phyloP scores from a whole-genome alignment of 2,797 vertebrate genomes.

The Hippoglossus hippoglossus region DNA sequence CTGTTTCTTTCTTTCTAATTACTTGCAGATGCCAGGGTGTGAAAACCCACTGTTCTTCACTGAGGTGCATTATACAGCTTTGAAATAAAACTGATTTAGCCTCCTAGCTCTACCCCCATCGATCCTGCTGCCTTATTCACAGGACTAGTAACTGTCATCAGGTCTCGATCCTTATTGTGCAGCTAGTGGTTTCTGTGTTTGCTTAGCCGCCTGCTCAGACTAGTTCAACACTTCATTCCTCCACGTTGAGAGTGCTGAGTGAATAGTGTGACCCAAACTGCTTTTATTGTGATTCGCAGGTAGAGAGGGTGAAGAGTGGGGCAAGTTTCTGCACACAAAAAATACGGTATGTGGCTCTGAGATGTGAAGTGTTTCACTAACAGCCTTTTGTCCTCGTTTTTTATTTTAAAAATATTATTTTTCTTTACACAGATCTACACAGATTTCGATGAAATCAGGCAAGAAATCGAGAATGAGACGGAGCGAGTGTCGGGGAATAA shows the following conservation, averaged over 20 bases:
- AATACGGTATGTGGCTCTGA: conserved; percentile 87
- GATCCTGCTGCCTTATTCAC: conserved; percentile 20
- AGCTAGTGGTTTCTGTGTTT: conserved; percentile 5
- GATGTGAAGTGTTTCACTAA: rapidly evolving
- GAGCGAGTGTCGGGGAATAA: conserved; percentile 97
- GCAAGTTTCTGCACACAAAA: conserved; percentile 99
- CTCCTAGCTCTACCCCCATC: conserved; percentile 16
- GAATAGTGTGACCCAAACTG: neutral
- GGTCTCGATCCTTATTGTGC: neutral
- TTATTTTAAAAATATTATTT: neutral
- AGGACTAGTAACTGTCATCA: neutral
- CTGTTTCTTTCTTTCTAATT: conserved; percentile 83
- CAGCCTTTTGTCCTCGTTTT: neutral
- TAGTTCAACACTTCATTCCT: neutral
- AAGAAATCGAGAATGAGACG: conserved; percentile 98
- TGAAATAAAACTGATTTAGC: conserved; percentile 17
- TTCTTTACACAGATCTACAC: conserved; percentile 88
- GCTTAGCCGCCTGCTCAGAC: neutral
- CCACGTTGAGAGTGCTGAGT: too few species aligned
- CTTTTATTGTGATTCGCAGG: conserved; percentile 79
- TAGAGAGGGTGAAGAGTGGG: conserved; percentile 95
- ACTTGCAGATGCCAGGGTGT: conserved; percentile 90
- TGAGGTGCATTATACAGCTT: conserved; percentile 86
- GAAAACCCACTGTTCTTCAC: conserved; percentile 90
- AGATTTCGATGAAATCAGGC: conserved; percentile 98